A percentile compares a stretch with the other conserved stretches of the same genome.
phyloP scores from a whole-genome alignment of 2,888 invertebrate genomes.

The Heliconius aoede region DNA sequence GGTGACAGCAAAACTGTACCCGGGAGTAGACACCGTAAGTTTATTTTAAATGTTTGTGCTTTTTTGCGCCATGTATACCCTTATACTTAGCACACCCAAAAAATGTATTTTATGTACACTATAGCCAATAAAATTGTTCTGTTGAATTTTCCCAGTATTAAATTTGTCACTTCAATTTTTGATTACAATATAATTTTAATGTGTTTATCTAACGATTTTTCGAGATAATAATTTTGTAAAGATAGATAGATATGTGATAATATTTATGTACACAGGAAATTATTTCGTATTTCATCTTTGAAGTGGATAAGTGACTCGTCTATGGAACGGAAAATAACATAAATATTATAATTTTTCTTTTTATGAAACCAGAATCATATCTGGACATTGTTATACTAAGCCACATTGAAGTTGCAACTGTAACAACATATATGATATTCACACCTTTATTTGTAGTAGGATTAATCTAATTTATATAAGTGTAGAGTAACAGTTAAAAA shows the following conservation, averaged over 20 bases:
- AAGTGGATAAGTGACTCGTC: neutral
- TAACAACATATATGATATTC: too few species aligned
- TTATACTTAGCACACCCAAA: too few species aligned
- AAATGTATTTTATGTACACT: too few species aligned
- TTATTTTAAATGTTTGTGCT: neutral
- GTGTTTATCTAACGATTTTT: neutral
- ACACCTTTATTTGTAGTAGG: neutral
- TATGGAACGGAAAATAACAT: neutral
- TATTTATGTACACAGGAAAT: neutral
- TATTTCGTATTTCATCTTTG: neutral
- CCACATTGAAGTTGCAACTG: neutral
- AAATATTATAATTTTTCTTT: neutral
- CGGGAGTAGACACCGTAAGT: slow-evolving; percentile 77
- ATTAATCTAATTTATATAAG: neutral
- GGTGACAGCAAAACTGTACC: slow-evolving; percentile 65
- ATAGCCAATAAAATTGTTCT: too few species aligned
- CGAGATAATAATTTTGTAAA: neutral
- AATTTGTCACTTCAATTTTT: neutral
- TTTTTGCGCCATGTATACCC: too few species aligned
- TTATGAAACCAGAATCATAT: neutral
- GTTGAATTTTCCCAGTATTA: too few species aligned
- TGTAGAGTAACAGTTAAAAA: neutral
- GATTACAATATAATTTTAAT: neutral
- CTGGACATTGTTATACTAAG: neutral
- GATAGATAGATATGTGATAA: neutral